Conservation (phyloP, 2,888 invertebrate genomes). For the Synanthedon formicaeformis region DNA sequence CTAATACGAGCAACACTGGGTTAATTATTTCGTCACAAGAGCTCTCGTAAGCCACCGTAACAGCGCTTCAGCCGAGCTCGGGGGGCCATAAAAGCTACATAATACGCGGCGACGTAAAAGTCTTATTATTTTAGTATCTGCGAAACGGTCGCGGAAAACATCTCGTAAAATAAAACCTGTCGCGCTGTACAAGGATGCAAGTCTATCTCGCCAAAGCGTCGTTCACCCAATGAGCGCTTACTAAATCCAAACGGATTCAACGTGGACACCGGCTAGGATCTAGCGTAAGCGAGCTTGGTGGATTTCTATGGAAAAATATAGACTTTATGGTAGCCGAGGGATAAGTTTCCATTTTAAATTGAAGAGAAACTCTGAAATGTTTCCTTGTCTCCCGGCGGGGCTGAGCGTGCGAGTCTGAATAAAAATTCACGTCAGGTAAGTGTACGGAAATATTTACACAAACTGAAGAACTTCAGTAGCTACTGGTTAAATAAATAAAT, state of each 20-base stretch:
- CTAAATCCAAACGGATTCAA: conserved; percentile 62
- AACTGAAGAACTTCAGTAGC: conserved; percentile 33
- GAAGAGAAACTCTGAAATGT: conserved; percentile 64
- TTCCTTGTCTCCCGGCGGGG: conserved; percentile 56
- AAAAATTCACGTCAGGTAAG: conserved; percentile 61
- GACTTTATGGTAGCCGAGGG: conserved; percentile 67
- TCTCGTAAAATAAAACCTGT: conserved; percentile 65
- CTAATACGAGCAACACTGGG: conserved; percentile 55
- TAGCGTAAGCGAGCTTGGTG: conserved; percentile 49
- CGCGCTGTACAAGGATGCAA: conserved; percentile 42
- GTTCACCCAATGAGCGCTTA: conserved; percentile 41
- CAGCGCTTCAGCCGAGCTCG: conserved; percentile 56
- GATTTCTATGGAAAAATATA: conserved; percentile 66
- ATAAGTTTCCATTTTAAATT: conserved; percentile 70
- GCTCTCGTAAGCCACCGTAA: conserved; percentile 63
- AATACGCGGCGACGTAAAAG: conserved; percentile 65
- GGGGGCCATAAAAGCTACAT: conserved; percentile 62
- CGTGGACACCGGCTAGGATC: conserved; percentile 61
- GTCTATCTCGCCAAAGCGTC: conserved; percentile 29
- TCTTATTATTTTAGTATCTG: conserved; percentile 70
- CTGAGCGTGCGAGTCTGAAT: conserved; percentile 43
- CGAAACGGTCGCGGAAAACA: conserved; percentile 62
- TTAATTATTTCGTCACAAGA: conserved; percentile 68
- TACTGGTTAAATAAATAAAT: conserved; percentile 31
- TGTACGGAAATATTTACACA: conserved; percentile 56